Base-by-base conservation (phyloP, 2,888 invertebrate genomes). In the Acanthosepion pharaonis region DNA sequence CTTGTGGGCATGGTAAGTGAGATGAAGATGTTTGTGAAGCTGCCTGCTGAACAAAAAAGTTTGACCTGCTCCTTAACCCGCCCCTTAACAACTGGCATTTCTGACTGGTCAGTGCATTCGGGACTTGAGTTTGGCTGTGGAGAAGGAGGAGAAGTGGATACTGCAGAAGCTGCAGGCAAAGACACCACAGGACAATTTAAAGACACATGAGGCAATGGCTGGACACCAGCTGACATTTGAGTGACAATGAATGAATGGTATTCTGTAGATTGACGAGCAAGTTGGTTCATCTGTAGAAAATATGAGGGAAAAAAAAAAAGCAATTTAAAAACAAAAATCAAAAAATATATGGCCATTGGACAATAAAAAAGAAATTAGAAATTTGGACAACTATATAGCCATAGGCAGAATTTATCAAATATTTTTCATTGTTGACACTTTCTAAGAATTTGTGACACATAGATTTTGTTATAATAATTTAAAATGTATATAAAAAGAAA, bases 221-320 rank as follows among this genome's bases (percentile, higher is more conserved):
- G 78, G n/a, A 15, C n/a, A 78, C 78, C 78, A 78, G n/a, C 78
- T 33, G 78, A 78, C 78, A 78, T 78, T 78, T 78, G 78, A n/a
- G 93, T 49, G 93, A 49, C 49, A 51, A 94, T 91, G 92, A 94
- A 94, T 49, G 94, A 95, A 49, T 94, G 95, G n/a, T 95, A 95
- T 18, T 53, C 94, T 94, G 94, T 48, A 78, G 95, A 95, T 55
- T 95, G 95, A 48, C 95, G 94, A 33, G 95, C 95, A 51, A 95
- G 95, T 42, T 95, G 95, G 94, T 96, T 95, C 95, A 95, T 95
- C 96, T 96, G 94, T 5, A 48, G 92, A 55, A 9, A 53, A 23
- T 15, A 55, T 18, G 20, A 18, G 20, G 20, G 20, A n/a, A 55
- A 94, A 91, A 78, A 92, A 33, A n/a, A 33, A 0, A 28, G 28